A percentile compares a stretch with the other conserved stretches of the same genome.
phyloP scores from a whole-genome alignment of 2,797 vertebrate species.

The Aulostomus chinensis region DNA sequence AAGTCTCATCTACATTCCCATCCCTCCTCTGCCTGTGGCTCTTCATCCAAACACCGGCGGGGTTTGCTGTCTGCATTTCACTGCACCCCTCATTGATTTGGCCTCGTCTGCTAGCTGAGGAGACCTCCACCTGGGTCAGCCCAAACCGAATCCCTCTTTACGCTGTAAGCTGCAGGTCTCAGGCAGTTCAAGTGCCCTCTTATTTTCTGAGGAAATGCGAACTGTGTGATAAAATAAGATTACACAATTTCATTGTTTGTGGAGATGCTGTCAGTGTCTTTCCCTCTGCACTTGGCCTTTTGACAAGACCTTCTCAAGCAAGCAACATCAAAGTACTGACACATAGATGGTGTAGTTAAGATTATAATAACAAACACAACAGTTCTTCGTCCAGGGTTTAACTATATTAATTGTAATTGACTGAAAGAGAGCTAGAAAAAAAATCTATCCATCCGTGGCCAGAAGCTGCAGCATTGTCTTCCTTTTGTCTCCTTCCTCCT shows the following conservation, averaged over 20 bases:
- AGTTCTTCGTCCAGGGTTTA: conserved; percentile 21
- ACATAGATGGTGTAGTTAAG: too few relatives aligned
- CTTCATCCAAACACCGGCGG: conserved; percentile 57
- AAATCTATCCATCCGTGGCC: conserved; percentile 1
- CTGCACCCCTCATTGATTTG: conserved; percentile 64
- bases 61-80: conserved; percentile 57
- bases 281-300: conserved; percentile 12
- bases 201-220: conserved; percentile 41
- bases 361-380: too few relatives aligned
- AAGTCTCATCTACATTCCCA: conserved; percentile 63
- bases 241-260: conserved; percentile 21
- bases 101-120: conserved; percentile 49
- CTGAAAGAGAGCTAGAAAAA: conserved; percentile 25
- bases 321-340: conserved; percentile 10
- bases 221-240: conserved; percentile 34
- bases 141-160: conserved; percentile 53
- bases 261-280: conserved; percentile 28
- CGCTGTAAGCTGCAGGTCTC: conserved; percentile 41
- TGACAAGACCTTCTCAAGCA: conserved; percentile 14
- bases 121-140: conserved; percentile 54
- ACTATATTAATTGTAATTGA: conserved; percentile 25
- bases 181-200: conserved; percentile 45
- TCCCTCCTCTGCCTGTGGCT: conserved; percentile 45
- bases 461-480: conserved; percentile 12
- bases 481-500: conserved; percentile 3